Evolutionary conservation across 2,888 invertebrate species (phyloP).

Genomic region (Eupithecia tripunctaria): DNA sequence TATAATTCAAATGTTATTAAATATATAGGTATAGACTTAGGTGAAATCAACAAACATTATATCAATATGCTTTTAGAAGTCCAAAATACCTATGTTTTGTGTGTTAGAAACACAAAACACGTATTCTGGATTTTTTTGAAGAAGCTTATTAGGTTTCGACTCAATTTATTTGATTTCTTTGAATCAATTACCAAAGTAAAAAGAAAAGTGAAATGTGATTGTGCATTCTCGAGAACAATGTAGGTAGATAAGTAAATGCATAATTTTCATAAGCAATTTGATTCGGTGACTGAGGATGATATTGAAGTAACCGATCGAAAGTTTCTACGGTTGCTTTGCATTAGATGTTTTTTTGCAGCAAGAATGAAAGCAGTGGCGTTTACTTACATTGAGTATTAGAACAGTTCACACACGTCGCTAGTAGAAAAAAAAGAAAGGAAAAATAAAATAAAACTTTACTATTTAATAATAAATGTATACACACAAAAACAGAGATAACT

Average conservation of each 20-base stretch:
- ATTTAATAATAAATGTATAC: too few relatives aligned
- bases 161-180: not conserved
- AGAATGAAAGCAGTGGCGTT: too few relatives aligned
- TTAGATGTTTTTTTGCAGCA: not conserved
- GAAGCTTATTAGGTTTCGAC: too few relatives aligned
- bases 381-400: too few relatives aligned
- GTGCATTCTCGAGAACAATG: not conserved
- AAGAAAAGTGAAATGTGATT: conserved; percentile 3
- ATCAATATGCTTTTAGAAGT: not conserved
- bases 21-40: too few relatives aligned
- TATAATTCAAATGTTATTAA: too few relatives aligned
- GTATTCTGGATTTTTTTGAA: too few relatives aligned
- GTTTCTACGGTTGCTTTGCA: not conserved
- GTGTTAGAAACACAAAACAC: too few relatives aligned
- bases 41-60: not conserved
- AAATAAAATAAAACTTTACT: too few relatives aligned
- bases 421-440: too few relatives aligned
- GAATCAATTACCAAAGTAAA: not conserved
- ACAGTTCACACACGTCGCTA: too few relatives aligned
- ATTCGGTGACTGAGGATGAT: not conserved
- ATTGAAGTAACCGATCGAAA: not conserved
- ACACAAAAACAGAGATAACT: too few relatives aligned
- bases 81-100: not conserved
- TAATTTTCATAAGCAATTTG: conserved; percentile 6
- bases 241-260: not conserved